Percentiles rank a stretch among this genome's conserved stretches.
phyloP scores from a whole-genome alignment of 2,113 vertebrate species.

The Loxodonta africana region DNA sequence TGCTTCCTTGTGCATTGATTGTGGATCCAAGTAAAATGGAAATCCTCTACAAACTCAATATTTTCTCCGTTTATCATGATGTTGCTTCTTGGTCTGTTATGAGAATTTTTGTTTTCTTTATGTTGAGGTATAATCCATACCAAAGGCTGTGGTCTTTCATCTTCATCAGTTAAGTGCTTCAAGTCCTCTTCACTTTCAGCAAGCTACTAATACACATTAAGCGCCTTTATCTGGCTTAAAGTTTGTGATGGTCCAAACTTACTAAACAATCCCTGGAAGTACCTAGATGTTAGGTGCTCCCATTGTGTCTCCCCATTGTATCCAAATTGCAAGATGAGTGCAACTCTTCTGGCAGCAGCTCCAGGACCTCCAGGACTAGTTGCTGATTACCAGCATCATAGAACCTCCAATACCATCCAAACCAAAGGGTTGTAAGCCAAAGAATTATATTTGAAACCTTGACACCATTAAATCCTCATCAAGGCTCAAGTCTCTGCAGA shows the following conservation, averaged over 20 bases:
- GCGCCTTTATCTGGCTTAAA: neutral
- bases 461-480: neutral
- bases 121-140: no score
- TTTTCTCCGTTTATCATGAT: no score
- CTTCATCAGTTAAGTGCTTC: no score
- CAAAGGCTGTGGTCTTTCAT: no score
- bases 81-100: no score
- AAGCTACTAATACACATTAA: neutral
- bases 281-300: neutral
- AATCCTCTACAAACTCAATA: no score
- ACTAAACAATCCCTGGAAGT: neutral
- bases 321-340: neutral
- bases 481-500: neutral
- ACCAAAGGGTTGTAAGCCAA: neutral
- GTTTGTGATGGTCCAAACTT: neutral
- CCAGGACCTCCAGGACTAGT: neutral
- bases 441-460: neutral
- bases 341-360: neutral
- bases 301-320: neutral
- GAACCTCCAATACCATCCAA: neutral
- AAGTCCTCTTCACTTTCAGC: no score
- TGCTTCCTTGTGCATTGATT: no score
- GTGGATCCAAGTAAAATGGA: no score
- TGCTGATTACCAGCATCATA: neutral
- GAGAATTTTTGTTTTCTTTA: no score